These are phyloP conservation scores for Pantelozetes paolii DNA, from an alignment of 2,888 invertebrate species.

Conservation along the genomic window DNA sequence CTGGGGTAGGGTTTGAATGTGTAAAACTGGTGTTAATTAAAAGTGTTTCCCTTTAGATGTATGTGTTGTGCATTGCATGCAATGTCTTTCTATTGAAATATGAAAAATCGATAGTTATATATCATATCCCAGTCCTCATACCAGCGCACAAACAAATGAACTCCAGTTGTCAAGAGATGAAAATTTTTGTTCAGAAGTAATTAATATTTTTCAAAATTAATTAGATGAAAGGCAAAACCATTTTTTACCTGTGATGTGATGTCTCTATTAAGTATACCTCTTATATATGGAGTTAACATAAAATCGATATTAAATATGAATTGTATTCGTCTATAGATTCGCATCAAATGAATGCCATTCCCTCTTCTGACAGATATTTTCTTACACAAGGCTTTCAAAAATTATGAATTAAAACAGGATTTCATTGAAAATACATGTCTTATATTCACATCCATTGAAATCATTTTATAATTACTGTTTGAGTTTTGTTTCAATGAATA, in stretches of 20 bases:
- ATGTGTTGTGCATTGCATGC: conserved; percentile 11
- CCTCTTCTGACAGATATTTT: not conserved
- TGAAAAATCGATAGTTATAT: conserved; percentile 36
- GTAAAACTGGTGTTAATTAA: conserved; percentile 31
- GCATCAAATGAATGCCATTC: not conserved
- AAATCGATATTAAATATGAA: conserved; percentile 15
- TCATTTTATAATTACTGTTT: no score
- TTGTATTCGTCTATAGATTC: not conserved
- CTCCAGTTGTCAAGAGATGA: conserved; percentile 28
- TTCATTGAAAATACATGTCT: not conserved
- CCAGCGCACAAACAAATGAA: conserved; percentile 30
- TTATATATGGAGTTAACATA: not conserved
- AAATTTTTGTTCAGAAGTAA: conserved; percentile 18
- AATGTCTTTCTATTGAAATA: conserved; percentile 30
- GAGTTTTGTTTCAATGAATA: no score
- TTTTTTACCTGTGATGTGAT: conserved; percentile 38
- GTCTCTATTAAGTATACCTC: conserved; percentile 27
- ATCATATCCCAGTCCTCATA: conserved; percentile 27
- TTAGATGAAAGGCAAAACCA: conserved; percentile 26
- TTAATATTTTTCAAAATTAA: conserved; percentile 37
- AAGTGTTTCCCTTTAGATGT: conserved; percentile 18
- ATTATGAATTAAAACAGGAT: not conserved
- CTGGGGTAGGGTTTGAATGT: not conserved
- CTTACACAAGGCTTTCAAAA: not conserved
- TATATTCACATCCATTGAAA: not conserved